phyloP scores from a whole-genome alignment of 2,888 invertebrate genomes.

The Acleris sparsana region DNA sequence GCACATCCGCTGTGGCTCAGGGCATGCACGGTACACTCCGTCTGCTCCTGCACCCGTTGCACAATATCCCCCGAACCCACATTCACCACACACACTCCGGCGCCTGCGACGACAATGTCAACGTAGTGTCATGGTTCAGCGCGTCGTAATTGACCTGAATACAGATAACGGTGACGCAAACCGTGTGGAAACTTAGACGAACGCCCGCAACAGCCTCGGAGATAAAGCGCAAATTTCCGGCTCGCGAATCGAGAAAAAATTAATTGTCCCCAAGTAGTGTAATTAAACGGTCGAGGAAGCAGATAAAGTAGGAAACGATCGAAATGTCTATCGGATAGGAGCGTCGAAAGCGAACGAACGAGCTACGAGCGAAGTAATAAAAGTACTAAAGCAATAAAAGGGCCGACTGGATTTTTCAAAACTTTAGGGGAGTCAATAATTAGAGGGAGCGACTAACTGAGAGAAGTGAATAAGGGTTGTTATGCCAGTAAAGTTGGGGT shows the following conservation, averaged over 20 bases:
- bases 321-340: constrained; percentile 45
- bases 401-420: constrained; percentile 66
- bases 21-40: constrained; percentile 54
- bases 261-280: constrained; percentile 50
- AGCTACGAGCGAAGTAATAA: constrained; percentile 57
- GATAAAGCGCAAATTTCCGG: constrained; percentile 55
- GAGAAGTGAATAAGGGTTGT: constrained; percentile 79
- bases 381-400: constrained; percentile 71
- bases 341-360: constrained; percentile 45
- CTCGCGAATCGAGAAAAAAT: constrained; percentile 58
- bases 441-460: constrained; percentile 77
- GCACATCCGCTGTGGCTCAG: constrained; percentile 77
- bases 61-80: constrained; percentile 58
- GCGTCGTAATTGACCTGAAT: constrained; percentile 67
- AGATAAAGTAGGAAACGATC: constrained; percentile 54
- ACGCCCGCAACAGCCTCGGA: constrained; percentile 53
- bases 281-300: constrained; percentile 59
- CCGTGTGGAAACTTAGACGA: constrained; percentile 62
- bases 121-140: constrained; percentile 73
- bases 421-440: constrained; percentile 81
- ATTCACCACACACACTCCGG: constrained; percentile 63
- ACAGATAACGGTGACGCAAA: constrained; percentile 69
- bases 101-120: constrained; percentile 64
- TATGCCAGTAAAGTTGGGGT: constrained; percentile 70
- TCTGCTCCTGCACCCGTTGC: constrained; percentile 44